Base-by-base conservation (phyloP, 2,113 vertebrate genomes). In the Dunckerocampus dactyliophorus region DNA sequence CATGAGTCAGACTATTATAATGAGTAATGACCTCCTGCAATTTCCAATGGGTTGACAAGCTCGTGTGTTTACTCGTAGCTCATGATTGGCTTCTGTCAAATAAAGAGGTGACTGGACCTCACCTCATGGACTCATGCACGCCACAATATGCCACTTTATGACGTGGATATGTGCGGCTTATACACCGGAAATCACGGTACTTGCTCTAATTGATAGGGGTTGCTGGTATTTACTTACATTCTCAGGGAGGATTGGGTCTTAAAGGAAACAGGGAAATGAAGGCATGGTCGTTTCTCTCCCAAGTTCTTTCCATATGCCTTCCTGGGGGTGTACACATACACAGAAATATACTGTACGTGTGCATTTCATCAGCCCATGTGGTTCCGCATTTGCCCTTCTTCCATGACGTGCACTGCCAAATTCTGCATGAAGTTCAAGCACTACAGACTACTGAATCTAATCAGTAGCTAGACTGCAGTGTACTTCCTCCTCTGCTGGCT, bases 141-240 rank as follows among this genome's bases (percentile, higher is more conserved):
- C n/a, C n/a, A n/a, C n/a, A n/a, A n/a, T n/a, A n/a, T n/a, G n/a
- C n/a, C n/a, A n/a, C n/a, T n/a, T n/a, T n/a, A n/a, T n/a, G n/a
- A n/a, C n/a, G n/a, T n/a, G n/a, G n/a, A n/a, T n/a, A n/a, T n/a
- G n/a, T n/a, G n/a, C n/a, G n/a, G n/a, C n/a, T n/a, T n/a, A n/a
- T n/a, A n/a, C n/a, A n/a, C n/a, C n/a, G n/a, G n/a, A n/a, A n/a
- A n/a, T n/a, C n/a, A n/a, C n/a, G n/a, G n/a, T 65, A 54, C 61
- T 62, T 20, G 74, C 68, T 79, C 68, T 81, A 86, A 84, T 81
- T 86, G 84, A 86, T 85, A 70, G 79, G 74, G 77, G 82, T 74
- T 80, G 77, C 77, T 82, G 79, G 77, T 83, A 77, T 85, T 83
- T 85, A 80, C 77, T 81, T 85, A 72, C 77, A 72, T 84, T 82